A percentile compares a stretch with the other conserved stretches of the same genome.
These are phyloP conservation scores for Rhegmatorhina hoffmannsi DNA, from an alignment of 2,113 vertebrate genomes.

Conservation along the genomic window DNA sequence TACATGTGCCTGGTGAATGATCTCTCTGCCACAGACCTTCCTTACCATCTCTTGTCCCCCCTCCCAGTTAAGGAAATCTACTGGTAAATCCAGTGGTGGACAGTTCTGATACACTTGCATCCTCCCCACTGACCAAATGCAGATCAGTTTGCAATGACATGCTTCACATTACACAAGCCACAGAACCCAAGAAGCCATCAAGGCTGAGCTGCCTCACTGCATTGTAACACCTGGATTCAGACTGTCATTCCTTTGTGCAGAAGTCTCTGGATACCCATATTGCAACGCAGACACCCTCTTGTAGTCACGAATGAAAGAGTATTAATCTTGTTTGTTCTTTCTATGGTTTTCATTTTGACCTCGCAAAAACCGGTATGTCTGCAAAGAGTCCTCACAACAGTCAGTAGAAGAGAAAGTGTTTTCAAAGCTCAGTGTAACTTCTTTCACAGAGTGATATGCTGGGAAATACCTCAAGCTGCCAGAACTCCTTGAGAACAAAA, in stretches of 20 bases:
- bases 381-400: not conserved
- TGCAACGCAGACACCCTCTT: not conserved
- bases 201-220: not conserved
- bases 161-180: not conserved
- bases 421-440: not conserved
- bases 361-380: not conserved
- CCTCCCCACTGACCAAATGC: not conserved
- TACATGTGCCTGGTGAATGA: not conserved
- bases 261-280: not conserved
- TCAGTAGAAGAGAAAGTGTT: not conserved
- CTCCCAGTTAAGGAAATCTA: not conserved
- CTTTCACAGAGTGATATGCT: not conserved
- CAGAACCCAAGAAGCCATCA: not conserved
- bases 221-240: not conserved
- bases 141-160: not conserved
- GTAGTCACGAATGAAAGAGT: not conserved
- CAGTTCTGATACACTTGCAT: not conserved
- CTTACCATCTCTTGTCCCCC: not conserved
- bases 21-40: not conserved
- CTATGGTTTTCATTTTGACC: not conserved
- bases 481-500: not conserved
- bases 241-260: not conserved
- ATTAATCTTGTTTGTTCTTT: not conserved
- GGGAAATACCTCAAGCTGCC: not conserved
- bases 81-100: not conserved